Conservation (phyloP, 2,797 vertebrate genomes). For the Karalla daura region DNA sequence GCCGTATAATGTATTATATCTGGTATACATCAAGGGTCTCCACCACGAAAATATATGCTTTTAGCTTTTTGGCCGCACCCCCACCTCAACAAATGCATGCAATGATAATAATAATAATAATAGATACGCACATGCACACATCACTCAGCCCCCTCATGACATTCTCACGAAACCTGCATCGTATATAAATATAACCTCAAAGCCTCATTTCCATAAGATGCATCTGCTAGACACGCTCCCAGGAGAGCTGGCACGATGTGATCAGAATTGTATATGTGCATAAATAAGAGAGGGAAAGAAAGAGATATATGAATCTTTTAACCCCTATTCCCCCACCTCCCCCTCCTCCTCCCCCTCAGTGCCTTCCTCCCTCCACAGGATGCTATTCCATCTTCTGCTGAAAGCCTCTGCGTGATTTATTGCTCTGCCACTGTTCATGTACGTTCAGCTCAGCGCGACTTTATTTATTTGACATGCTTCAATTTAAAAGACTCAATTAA, state of each 20-base stretch:
- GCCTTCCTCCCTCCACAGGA: neutral
- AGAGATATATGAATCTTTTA: constrained; percentile 57
- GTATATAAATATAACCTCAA: constrained; percentile 41
- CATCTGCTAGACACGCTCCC: constrained; percentile 64
- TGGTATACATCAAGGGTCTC: neutral
- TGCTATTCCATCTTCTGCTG: constrained; percentile 8
- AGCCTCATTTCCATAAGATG: constrained; percentile 70
- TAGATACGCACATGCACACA: too few species aligned
- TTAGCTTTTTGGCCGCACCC: neutral
- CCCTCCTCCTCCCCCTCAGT: neutral
- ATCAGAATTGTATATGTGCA: constrained; percentile 67
- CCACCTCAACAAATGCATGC: constrained; percentile 5
- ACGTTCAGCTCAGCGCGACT: constrained; percentile 8
- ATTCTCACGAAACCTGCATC: constrained; percentile 3
- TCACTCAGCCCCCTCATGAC: neutral
- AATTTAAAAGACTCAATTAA: constrained; percentile 1
- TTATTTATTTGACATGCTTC: constrained; percentile 5
- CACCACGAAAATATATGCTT: constrained; percentile 13
- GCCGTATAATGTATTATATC: constrained; percentile 6
- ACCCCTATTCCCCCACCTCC: constrained; percentile 13
- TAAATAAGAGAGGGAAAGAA: constrained; percentile 57
- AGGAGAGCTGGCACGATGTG: constrained; percentile 45
- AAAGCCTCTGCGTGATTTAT: constrained; percentile 29
- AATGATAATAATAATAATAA: constrained; percentile 26
- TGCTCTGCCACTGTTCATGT: constrained; percentile 16